Conservation (phyloP, 2,888 invertebrate species). For the Pyrochroa serraticornis region DNA sequence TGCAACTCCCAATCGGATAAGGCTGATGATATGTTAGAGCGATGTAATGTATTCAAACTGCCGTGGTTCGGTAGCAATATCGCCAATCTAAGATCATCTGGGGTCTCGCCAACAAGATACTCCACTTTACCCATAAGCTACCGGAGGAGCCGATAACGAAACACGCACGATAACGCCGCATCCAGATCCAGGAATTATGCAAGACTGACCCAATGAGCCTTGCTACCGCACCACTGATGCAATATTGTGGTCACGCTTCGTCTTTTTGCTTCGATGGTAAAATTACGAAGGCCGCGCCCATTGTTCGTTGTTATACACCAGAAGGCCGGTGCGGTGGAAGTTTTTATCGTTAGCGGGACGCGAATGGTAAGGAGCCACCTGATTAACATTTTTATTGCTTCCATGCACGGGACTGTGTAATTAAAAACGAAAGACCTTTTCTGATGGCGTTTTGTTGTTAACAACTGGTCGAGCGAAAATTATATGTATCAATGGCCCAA, state of each 20-base stretch:
- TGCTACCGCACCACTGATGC: constrained; percentile 23
- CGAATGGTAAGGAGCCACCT: neutral
- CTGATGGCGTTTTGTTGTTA: no score
- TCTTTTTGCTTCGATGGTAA: constrained; percentile 16
- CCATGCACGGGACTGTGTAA: neutral
- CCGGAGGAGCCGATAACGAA: constrained; percentile 36
- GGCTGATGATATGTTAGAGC: constrained; percentile 37
- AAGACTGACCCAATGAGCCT: neutral
- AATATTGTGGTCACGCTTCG: constrained; percentile 32
- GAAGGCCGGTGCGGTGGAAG: neutral
- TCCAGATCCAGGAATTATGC: neutral
- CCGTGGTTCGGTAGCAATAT: constrained; percentile 43
- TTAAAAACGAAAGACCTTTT: no score
- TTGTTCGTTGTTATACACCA: constrained; percentile 28
- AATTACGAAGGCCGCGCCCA: constrained; percentile 35
- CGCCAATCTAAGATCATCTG: constrained; percentile 48
- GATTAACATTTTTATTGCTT: constrained; percentile 9
- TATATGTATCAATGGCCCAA: no score
- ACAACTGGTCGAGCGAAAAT: no score
- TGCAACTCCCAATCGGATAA: constrained; percentile 36
- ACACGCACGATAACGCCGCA: constrained; percentile 14
- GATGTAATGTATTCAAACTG: constrained; percentile 45
- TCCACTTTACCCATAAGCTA: constrained; percentile 50
- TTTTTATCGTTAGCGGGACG: neutral
- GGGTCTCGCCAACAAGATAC: constrained; percentile 47